Percentiles rank a stretch among this genome's conserved stretches.
Evolutionary conservation across 1,140 invertebrate species (phyloP).

Genomic region (Drosophila elegans): DNA sequence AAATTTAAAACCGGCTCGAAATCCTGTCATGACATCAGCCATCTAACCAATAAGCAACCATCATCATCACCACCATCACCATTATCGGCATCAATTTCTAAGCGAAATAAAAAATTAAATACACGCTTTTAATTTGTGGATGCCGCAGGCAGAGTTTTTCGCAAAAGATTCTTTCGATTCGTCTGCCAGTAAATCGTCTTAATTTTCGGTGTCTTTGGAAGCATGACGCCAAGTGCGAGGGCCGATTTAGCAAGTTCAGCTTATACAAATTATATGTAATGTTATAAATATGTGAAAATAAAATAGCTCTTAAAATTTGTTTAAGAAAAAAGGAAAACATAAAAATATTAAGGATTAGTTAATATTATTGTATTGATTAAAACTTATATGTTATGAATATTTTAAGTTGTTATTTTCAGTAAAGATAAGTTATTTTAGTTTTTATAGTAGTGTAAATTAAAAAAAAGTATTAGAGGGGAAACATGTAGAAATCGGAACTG

Average conservation of each 20-base stretch:
- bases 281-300: no score
- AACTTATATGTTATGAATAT: no score
- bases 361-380: no score
- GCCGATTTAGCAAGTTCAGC: neutral
- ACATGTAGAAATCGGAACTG: neutral
- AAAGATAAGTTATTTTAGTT: no score
- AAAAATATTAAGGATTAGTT: no score
- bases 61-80: slow-evolving; percentile 59
- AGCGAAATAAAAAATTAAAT: slow-evolving; percentile 38
- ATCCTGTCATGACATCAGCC: slow-evolving; percentile 72
- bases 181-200: slow-evolving; percentile 45
- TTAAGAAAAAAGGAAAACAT: no score
- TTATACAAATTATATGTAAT: neutral
- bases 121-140: slow-evolving; percentile 33
- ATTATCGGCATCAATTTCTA: slow-evolving; percentile 57
- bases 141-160: slow-evolving; percentile 12
- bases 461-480: no score
- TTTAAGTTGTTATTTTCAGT: no score
- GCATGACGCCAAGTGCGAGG: slow-evolving; percentile 36
- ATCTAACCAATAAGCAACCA: slow-evolving; percentile 29
- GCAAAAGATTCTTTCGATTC: slow-evolving; percentile 34
- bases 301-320: no score
- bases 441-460: no score
- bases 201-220: slow-evolving; percentile 25
- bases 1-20: slow-evolving; percentile 50